Conservation (phyloP, 2,113 vertebrate species). For the Bungarus multicinctus region DNA sequence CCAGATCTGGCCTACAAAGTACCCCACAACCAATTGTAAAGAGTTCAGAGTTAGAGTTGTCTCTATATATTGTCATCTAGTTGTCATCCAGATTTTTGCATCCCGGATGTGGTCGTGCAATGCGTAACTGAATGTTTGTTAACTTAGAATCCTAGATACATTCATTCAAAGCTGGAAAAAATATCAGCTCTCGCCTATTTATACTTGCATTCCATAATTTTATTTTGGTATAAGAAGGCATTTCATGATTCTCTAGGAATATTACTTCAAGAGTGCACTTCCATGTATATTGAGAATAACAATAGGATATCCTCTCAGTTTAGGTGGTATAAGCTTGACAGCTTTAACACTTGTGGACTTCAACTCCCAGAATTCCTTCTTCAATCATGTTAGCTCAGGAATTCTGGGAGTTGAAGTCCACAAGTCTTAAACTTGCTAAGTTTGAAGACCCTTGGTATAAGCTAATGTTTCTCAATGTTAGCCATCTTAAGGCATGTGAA, state of each 20-base stretch:
- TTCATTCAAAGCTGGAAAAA: slow-evolving; percentile 5
- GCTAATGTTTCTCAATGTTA: not conserved
- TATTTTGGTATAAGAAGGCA: slow-evolving; percentile 12
- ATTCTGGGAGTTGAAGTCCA: too few species aligned
- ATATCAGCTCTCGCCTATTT: not conserved
- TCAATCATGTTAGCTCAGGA: too few species aligned
- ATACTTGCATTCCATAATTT: not conserved
- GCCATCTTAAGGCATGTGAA: too few species aligned
- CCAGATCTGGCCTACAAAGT: not conserved
- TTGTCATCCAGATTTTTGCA: not conserved
- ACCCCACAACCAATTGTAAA: not conserved
- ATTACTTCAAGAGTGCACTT: slow-evolving; percentile 31
- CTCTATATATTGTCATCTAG: not conserved
- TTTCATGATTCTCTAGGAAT: slow-evolving; percentile 30
- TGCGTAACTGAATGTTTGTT: not conserved
- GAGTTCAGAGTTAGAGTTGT: not conserved
- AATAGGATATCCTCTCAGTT: not conserved
- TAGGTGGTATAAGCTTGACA: not conserved
- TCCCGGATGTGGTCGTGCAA: not conserved
- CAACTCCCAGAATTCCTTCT: too few species aligned
- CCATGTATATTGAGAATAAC: not conserved
- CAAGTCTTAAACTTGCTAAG: too few species aligned
- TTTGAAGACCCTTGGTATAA: not conserved
- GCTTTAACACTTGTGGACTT: too few species aligned
- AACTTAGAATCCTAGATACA: not conserved